phyloP scores from a whole-genome alignment of 1,140 invertebrate genomes.

The Drosophila sp. region DNA sequence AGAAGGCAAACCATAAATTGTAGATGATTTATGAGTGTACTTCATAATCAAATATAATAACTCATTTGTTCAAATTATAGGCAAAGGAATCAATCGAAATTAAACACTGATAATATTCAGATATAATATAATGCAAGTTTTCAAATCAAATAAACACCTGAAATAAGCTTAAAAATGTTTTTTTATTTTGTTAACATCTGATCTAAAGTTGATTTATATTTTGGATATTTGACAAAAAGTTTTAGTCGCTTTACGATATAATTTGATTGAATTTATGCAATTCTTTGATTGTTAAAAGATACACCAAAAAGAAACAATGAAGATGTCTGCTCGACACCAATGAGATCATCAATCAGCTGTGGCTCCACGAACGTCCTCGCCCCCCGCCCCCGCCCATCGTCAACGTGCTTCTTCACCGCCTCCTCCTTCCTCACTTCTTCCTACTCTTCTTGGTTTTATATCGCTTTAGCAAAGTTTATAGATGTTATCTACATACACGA shows the following conservation, averaged over 20 bases:
- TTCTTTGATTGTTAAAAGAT: conserved; percentile 26
- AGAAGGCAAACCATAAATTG: conserved; percentile 5
- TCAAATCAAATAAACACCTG: too few relatives aligned
- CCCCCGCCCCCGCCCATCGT: not conserved
- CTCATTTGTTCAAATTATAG: not conserved
- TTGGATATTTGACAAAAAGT: too few relatives aligned
- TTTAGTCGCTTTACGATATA: too few relatives aligned
- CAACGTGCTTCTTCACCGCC: not conserved
- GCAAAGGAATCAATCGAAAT: too few relatives aligned
- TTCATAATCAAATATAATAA: conserved; percentile 1
- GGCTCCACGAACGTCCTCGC: not conserved
- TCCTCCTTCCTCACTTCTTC: not conserved
- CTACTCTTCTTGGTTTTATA: not conserved
- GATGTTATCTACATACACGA: conserved; percentile 47
- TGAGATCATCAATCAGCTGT: conserved; percentile 53
- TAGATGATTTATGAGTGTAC: conserved; percentile 18
- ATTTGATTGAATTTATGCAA: not conserved
- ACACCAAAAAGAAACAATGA: conserved; percentile 19
- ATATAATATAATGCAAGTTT: too few relatives aligned
- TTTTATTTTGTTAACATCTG: too few relatives aligned
- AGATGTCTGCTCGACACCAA: conserved; percentile 23
- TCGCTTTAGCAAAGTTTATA: conserved; percentile 17
- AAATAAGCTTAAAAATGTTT: too few relatives aligned
- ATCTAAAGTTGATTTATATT: too few relatives aligned
- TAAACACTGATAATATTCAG: too few relatives aligned